Conservation (phyloP, 2,888 invertebrate species). For the Orthosia gracilis region DNA sequence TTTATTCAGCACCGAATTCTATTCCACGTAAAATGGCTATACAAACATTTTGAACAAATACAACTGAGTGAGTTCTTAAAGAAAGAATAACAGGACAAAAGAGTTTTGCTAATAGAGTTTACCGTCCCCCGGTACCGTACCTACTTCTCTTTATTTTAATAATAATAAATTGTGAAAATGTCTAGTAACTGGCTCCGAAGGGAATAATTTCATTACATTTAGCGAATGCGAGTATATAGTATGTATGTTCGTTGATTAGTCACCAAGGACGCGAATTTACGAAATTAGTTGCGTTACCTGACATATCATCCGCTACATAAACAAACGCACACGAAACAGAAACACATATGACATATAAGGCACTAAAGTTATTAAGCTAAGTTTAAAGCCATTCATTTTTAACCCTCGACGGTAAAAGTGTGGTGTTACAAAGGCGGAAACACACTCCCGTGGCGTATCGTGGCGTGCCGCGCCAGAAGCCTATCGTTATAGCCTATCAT, state of each 20-base stretch:
- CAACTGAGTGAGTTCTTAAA: conserved; percentile 9
- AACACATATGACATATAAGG: conserved; percentile 8
- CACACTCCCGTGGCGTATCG: no score
- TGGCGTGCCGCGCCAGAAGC: no score
- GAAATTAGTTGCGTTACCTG: conserved; percentile 27
- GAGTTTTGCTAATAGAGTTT: conserved; percentile 42
- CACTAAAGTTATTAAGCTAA: conserved; percentile 26
- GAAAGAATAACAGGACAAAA: conserved; percentile 29
- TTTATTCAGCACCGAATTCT: neutral
- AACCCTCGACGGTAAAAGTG: no score
- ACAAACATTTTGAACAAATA: conserved; percentile 22
- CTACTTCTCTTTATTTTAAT: conserved; percentile 33
- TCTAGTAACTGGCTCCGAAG: conserved; percentile 26
- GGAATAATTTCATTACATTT: conserved; percentile 49
- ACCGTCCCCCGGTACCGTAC: conserved; percentile 3
- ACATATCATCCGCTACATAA: conserved; percentile 7
- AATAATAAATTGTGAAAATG: conserved; percentile 38
- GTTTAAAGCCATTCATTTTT: conserved; percentile 21
- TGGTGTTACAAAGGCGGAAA: no score
- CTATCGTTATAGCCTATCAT: no score
- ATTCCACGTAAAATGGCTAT: neutral
- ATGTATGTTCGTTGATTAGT: conserved; percentile 30
- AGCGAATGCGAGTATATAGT: conserved; percentile 15
- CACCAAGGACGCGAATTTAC: conserved; percentile 56
- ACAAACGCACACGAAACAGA: no score